Percentiles rank a stretch among this genome's conserved stretches.
These are phyloP conservation scores for Campylorhamphus procurvoides DNA, from an alignment of 2,113 vertebrate species.

Conservation along the genomic window DNA sequence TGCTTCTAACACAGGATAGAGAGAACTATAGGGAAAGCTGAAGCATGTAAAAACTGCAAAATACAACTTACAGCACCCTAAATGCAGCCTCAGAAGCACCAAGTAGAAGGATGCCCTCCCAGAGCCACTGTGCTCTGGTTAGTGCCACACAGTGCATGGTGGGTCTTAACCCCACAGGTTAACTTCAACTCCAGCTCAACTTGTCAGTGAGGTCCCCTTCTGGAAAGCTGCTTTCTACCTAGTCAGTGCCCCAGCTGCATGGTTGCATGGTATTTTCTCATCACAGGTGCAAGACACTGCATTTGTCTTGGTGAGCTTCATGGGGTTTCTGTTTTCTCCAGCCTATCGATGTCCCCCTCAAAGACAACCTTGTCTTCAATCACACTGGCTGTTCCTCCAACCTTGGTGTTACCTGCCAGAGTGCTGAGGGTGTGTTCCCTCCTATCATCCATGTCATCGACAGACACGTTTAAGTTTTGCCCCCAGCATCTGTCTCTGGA, in stretches of 20 bases:
- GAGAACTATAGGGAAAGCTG: background rate
- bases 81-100: background rate
- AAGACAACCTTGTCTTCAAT: background rate
- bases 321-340: background rate
- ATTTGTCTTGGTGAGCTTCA: background rate
- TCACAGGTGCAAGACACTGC: background rate
- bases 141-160: background rate
- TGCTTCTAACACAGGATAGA: background rate
- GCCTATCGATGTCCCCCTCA: background rate
- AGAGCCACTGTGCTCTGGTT: background rate
- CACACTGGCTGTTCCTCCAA: background rate
- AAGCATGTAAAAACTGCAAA: background rate
- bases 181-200: background rate
- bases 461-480: background rate
- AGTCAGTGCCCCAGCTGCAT: background rate
- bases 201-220: background rate
- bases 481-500: no score
- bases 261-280: background rate
- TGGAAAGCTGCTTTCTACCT: background rate
- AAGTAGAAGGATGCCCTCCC: background rate
- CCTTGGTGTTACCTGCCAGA: background rate
- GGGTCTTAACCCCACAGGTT: background rate
- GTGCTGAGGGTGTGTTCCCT: background rate
- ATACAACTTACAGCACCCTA: accelerated
- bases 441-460: background rate